Evolutionary conservation across 2,888 invertebrate genomes (phyloP).

Genomic region (Augiades crinisus): DNA sequence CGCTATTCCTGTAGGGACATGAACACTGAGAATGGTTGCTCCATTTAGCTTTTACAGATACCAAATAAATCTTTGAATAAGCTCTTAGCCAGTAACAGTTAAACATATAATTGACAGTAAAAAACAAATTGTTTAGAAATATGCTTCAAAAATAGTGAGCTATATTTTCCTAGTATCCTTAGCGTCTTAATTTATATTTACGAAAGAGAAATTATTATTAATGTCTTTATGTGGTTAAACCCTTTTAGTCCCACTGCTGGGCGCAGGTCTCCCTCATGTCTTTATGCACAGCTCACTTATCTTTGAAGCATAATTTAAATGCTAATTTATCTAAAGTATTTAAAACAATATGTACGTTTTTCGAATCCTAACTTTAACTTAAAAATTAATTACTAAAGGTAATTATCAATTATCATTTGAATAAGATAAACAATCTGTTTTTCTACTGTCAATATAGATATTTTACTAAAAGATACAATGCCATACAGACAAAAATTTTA

Average conservation of each 20-base stretch:
- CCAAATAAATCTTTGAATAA: not conserved
- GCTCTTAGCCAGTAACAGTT: not conserved
- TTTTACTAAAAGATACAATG: slow-evolving; percentile 4
- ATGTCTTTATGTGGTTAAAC: no score
- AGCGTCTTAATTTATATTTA: no score
- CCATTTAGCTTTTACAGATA: not conserved
- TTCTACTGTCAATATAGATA: not conserved
- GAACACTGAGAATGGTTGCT: no score
- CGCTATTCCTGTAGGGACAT: no score
- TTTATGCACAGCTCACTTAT: not conserved
- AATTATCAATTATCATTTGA: no score
- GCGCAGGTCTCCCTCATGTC: no score
- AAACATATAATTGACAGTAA: not conserved
- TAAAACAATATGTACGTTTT: slow-evolving; percentile 8
- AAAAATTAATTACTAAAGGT: not conserved
- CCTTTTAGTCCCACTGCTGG: no score
- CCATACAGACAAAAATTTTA: not conserved
- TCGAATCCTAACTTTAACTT: not conserved
- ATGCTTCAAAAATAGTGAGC: not conserved
- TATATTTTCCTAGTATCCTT: no score
- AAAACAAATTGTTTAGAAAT: not conserved
- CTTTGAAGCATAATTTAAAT: not conserved
- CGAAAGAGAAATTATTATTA: no score
- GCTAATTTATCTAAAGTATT: not conserved
- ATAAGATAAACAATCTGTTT: not conserved